Conservation (phyloP, 1,140 invertebrate genomes). For the Zaprionus nigranus region DNA sequence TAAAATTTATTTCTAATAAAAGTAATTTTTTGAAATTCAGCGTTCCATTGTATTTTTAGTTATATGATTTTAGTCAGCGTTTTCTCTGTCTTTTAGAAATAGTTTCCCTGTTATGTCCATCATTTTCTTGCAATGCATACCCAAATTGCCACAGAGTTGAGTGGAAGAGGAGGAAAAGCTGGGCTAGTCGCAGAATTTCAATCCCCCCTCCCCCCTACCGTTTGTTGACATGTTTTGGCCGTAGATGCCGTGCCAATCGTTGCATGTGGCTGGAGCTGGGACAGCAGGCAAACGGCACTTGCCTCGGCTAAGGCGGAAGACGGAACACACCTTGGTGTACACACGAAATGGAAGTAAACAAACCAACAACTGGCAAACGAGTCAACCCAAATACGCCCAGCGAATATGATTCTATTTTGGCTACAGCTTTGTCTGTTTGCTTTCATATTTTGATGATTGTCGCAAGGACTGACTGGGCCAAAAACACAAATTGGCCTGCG, state of each 20-base stretch:
- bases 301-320: not conserved
- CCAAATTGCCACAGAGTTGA: not conserved
- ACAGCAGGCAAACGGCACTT: slow-evolving; percentile 11
- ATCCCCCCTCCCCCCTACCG: slow-evolving; percentile 31
- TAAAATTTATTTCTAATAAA: too few relatives aligned
- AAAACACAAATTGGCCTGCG: slow-evolving; percentile 56
- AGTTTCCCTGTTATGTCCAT: not conserved
- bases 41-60: too few relatives aligned
- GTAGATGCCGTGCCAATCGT: slow-evolving; percentile 14
- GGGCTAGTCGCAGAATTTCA: slow-evolving; percentile 46
- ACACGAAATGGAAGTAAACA: slow-evolving; percentile 51
- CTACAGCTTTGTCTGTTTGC: slow-evolving; percentile 58
- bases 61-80: too few relatives aligned
- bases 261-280: not conserved
- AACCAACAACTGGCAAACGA: slow-evolving; percentile 26
- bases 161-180: not conserved
- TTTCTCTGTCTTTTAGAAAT: too few relatives aligned
- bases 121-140: slow-evolving; percentile 22
- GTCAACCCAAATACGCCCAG: slow-evolving; percentile 32
- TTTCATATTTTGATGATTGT: slow-evolving; percentile 61
- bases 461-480: slow-evolving; percentile 34
- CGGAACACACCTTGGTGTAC: slow-evolving; percentile 60
- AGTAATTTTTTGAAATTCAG: too few relatives aligned
- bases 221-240: slow-evolving; percentile 49
- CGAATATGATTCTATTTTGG: slow-evolving; percentile 64